phyloP scores from a whole-genome alignment of 2,113 vertebrate species.

The Oryzias curvinotus region DNA sequence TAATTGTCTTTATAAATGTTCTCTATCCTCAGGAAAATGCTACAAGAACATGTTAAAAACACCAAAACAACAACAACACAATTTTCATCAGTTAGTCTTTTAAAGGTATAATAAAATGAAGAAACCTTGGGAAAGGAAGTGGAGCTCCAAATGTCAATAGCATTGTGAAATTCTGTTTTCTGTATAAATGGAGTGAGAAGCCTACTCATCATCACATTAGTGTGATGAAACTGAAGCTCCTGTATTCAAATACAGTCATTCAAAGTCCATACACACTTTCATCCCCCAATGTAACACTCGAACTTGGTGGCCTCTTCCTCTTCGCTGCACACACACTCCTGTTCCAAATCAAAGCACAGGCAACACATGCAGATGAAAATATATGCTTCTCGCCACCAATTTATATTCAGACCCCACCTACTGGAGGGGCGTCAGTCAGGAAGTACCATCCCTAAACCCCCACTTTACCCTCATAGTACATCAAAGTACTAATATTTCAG shows the following conservation, averaged over 20 bases:
- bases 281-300: conserved; percentile 5
- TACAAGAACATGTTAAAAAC: too few relatives aligned
- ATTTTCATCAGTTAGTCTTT: too few relatives aligned
- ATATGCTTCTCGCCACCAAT: conserved; percentile 5
- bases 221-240: conserved; percentile 20
- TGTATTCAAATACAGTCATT: conserved; percentile 1
- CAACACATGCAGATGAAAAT: background rate
- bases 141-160: too few relatives aligned
- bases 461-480: conserved; percentile 3
- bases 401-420: conserved; percentile 31
- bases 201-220: conserved; percentile 37
- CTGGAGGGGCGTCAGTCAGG: conserved; percentile 13
- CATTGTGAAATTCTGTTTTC: too few relatives aligned
- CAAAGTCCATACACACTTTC: background rate
- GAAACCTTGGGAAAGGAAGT: too few relatives aligned
- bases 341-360: background rate
- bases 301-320: conserved; percentile 1
- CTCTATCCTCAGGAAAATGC: too few relatives aligned
- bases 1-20: too few relatives aligned
- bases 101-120: too few relatives aligned
- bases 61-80: too few relatives aligned
- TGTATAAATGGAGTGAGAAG: conserved; percentile 28
- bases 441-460: conserved; percentile 9
- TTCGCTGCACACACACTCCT: background rate
- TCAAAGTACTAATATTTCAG: conserved; percentile 53